These are phyloP conservation scores for Plebejus anna DNA, from an alignment of 2,888 invertebrate species.

Conservation along the genomic window DNA sequence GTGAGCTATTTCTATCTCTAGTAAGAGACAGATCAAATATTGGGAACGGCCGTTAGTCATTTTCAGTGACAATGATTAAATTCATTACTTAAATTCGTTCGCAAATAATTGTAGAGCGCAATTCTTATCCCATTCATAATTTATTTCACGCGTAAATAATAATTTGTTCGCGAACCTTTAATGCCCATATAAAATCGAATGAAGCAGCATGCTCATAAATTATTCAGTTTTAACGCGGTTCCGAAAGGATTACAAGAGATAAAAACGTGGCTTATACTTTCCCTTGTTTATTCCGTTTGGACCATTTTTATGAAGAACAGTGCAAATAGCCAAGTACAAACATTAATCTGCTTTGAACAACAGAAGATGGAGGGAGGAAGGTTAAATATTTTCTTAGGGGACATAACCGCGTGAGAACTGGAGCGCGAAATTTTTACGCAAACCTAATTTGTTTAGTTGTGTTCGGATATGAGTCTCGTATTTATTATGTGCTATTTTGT, in stretches of 20 bases:
- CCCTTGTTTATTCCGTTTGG: constrained; percentile 68
- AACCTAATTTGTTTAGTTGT: constrained; percentile 65
- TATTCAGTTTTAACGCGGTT: constrained; percentile 39
- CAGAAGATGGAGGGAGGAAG: constrained; percentile 71
- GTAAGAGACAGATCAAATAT: too few relatives aligned
- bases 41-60: too few relatives aligned
- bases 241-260: constrained; percentile 53
- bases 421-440: constrained; percentile 76
- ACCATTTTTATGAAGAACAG: constrained; percentile 77
- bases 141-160: constrained; percentile 26
- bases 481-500: constrained; percentile 28
- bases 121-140: constrained; percentile 13
- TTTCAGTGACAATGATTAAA: background rate
- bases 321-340: constrained; percentile 72
- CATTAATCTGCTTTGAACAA: constrained; percentile 78
- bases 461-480: constrained; percentile 37
- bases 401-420: constrained; percentile 72
- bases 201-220: constrained; percentile 38
- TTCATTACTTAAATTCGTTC: background rate
- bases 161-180: constrained; percentile 24
- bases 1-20: too few relatives aligned
- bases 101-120: background rate
- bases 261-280: constrained; percentile 54
- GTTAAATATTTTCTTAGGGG: constrained; percentile 76
- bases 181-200: constrained; percentile 32